A percentile compares a stretch with the other conserved stretches of the same genome.
These are phyloP conservation scores for Cantharis rufa DNA, from an alignment of 2,888 invertebrate genomes.

Conservation along the genomic window DNA sequence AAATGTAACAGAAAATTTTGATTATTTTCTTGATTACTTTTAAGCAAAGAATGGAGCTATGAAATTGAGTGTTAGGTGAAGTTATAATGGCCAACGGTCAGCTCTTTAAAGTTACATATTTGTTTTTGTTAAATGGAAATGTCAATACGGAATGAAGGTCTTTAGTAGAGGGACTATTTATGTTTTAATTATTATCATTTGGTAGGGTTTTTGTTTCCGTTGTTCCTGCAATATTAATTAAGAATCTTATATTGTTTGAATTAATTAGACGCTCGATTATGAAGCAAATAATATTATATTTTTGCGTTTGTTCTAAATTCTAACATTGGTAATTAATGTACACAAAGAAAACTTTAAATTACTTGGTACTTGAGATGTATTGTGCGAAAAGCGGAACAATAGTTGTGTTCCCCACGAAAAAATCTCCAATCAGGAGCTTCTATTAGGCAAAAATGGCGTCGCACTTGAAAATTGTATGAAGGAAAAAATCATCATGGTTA, in stretches of 20 bases:
- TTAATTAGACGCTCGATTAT: neutral
- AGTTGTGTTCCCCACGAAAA: neutral
- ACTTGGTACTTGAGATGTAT: neutral
- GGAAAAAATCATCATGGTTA: neutral
- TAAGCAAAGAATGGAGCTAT: constrained; percentile 12
- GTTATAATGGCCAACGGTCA: constrained; percentile 22
- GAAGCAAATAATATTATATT: neutral
- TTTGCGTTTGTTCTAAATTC: neutral
- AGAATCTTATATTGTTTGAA: neutral
- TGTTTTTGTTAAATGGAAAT: constrained; percentile 31
- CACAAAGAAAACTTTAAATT: neutral
- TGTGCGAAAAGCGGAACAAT: neutral
- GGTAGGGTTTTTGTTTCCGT: neutral
- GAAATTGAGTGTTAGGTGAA: constrained; percentile 21
- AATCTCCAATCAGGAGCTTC: neutral
- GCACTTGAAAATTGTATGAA: neutral
- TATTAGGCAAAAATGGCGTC: neutral
- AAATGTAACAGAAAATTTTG: neutral
- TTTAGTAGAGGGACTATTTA: constrained; percentile 7
- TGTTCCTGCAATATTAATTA: neutral
- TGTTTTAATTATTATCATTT: constrained; percentile 24
- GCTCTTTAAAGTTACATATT: constrained; percentile 21
- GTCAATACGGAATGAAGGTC: constrained; percentile 26
- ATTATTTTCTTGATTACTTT: neutral
- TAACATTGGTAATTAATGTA: neutral